A percentile compares a stretch with the other conserved stretches of the same genome.
Conservation (phyloP, 2,113 vertebrate genomes). For the Coregonus clupeaformis region DNA sequence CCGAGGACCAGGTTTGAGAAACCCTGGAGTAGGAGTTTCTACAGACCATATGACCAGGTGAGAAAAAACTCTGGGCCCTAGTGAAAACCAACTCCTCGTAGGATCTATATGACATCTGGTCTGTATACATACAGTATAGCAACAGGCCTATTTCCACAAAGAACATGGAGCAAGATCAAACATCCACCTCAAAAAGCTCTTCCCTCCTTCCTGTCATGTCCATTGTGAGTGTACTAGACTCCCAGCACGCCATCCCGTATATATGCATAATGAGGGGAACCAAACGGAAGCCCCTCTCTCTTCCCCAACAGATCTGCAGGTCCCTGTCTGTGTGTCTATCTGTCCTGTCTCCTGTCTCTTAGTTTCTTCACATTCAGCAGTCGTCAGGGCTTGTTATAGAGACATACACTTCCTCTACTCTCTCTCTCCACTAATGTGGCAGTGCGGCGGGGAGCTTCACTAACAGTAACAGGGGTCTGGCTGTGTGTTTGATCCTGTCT, state of each 20-base stretch:
- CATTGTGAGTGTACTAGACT: neutral
- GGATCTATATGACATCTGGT: too few relatives aligned
- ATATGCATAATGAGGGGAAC: neutral
- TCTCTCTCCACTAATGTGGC: slow-evolving; percentile 51
- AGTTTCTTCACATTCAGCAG: slow-evolving; percentile 22
- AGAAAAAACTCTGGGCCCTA: too few relatives aligned
- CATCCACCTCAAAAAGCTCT: neutral
- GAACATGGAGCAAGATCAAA: neutral
- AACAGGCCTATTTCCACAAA: too few relatives aligned
- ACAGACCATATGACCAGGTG: too few relatives aligned
- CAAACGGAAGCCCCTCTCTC: neutral
- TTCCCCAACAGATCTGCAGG: neutral
- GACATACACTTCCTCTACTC: slow-evolving; percentile 55
- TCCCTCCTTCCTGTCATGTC: neutral
- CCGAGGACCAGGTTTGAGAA: too few relatives aligned
- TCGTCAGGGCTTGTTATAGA: slow-evolving; percentile 49
- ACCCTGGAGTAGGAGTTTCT: too few relatives aligned
- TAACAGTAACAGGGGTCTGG: slow-evolving; percentile 28
- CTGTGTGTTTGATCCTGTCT: slow-evolving; percentile 40
- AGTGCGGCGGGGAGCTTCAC: slow-evolving; percentile 46
- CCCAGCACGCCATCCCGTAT: neutral
- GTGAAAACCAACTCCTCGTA: too few relatives aligned
- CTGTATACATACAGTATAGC: too few relatives aligned
- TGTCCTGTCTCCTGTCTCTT: slow-evolving; percentile 2
- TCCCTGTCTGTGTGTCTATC: neutral